These are phyloP conservation scores for Pachymerium ferrugineum DNA, from an alignment of 2,888 invertebrate species.

Conservation along the genomic window DNA sequence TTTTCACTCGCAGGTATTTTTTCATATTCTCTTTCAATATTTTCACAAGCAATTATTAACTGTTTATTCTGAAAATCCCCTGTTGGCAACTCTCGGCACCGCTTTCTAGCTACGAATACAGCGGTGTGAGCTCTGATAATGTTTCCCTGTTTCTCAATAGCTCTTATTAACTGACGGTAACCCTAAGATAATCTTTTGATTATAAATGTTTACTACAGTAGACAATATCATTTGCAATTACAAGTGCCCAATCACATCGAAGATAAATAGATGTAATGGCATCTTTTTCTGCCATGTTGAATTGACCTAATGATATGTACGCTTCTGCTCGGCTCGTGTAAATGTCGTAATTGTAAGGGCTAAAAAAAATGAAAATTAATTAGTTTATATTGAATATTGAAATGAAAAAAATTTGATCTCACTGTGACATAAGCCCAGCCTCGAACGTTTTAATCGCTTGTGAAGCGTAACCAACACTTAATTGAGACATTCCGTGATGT, in stretches of 20 bases:
- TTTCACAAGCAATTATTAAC: no score
- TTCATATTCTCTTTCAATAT: no score
- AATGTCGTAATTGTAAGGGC: neutral
- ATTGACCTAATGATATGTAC: neutral
- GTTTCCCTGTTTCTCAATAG: neutral
- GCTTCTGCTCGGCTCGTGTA: neutral
- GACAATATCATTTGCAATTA: neutral
- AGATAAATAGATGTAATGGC: neutral
- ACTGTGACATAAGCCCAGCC: no score
- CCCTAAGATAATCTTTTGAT: neutral
- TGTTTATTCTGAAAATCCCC: no score
- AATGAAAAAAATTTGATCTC: no score
- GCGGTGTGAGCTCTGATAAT: neutral
- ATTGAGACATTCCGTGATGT: no score
- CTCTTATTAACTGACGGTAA: neutral
- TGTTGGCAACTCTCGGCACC: neutral
- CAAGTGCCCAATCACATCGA: neutral
- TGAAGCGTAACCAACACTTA: no score
- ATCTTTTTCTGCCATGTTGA: neutral
- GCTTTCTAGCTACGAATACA: neutral
- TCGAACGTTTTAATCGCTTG: no score
- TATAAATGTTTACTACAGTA: neutral
- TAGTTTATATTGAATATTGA: no score
- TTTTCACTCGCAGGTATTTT: no score
- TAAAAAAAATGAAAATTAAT: no score